phyloP scores from a whole-genome alignment of 1,140 invertebrate genomes.

The Littorina saxatilis region DNA sequence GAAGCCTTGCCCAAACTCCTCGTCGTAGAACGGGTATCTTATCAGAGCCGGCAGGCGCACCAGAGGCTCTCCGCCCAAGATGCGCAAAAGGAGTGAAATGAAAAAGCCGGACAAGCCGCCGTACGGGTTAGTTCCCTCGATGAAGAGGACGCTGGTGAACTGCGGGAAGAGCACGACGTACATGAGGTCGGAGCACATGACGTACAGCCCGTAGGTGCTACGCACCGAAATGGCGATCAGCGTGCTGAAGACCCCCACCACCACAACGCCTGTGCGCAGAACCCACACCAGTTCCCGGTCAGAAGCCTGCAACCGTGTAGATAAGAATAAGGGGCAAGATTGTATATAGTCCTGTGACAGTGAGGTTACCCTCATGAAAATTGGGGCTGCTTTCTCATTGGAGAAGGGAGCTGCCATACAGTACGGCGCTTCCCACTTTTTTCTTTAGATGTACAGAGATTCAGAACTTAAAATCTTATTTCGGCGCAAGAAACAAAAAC shows the following conservation, averaged over 20 bases:
- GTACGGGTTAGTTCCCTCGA: constrained; percentile 89
- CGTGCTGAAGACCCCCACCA: constrained; percentile 49
- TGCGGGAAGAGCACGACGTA: constrained; percentile 63
- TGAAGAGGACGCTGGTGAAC: constrained; percentile 49
- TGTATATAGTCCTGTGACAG: no score
- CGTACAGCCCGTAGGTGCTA: constrained; percentile 58
- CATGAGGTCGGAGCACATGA: constrained; percentile 62
- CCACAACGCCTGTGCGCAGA: constrained; percentile 45
- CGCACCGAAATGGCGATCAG: constrained; percentile 52
- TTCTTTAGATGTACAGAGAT: no score
- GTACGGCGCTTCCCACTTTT: no score
- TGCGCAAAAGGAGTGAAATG: constrained; percentile 89
- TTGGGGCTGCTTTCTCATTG: no score
- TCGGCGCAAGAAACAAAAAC: no score
- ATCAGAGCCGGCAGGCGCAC: constrained; percentile 88
- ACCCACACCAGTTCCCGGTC: constrained; percentile 55
- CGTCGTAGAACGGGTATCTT: constrained; percentile 89
- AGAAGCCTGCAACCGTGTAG: constrained; percentile 52
- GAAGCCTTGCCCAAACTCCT: constrained; percentile 75
- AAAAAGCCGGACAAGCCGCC: constrained; percentile 89
- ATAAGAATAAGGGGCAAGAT: no score
- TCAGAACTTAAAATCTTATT: no score
- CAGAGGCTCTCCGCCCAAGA: constrained; percentile 90
- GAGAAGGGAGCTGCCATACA: no score
- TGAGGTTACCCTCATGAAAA: no score